These are phyloP conservation scores for Coleophora deauratella DNA, from an alignment of 2,888 invertebrate genomes.

Conservation along the genomic window DNA sequence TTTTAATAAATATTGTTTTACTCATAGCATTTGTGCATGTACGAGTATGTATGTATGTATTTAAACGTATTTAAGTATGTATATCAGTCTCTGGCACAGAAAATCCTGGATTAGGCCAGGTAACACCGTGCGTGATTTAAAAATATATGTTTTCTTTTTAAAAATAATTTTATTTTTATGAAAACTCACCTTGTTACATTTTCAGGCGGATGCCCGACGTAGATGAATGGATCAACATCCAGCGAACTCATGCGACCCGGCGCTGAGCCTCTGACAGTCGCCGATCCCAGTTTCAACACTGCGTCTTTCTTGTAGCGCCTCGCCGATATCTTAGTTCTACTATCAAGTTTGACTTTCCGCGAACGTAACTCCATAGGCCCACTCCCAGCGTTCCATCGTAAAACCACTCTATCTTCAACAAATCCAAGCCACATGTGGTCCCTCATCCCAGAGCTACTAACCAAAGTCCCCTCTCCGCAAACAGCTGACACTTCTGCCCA, in stretches of 20 bases:
- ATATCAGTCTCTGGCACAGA: no score
- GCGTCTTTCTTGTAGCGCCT: slow-evolving; percentile 61
- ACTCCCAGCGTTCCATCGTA: slow-evolving; percentile 60
- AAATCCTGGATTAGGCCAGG: no score
- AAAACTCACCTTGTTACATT: slow-evolving; percentile 54
- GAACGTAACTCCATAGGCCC: slow-evolving; percentile 51
- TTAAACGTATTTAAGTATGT: no score
- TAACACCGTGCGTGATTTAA: no score
- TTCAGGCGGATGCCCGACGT: slow-evolving; percentile 54
- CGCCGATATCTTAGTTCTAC: slow-evolving; percentile 52
- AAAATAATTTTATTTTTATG: no score
- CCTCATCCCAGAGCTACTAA: slow-evolving; percentile 54
- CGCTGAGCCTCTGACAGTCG: slow-evolving; percentile 45
- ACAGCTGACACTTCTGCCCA: slow-evolving; percentile 63
- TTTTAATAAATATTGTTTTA: no score
- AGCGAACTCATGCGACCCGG: slow-evolving; percentile 59
- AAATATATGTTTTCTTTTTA: no score
- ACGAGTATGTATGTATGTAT: no score
- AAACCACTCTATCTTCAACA: slow-evolving; percentile 44
- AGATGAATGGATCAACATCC: slow-evolving; percentile 55
- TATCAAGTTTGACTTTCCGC: slow-evolving; percentile 50
- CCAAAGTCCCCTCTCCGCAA: slow-evolving; percentile 51
- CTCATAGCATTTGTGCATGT: no score
- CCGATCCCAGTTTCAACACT: slow-evolving; percentile 48
- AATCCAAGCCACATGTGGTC: slow-evolving; percentile 67